Base-by-base conservation (phyloP, 2,888 invertebrate genomes). In the Lasioglossum calceatum region DNA sequence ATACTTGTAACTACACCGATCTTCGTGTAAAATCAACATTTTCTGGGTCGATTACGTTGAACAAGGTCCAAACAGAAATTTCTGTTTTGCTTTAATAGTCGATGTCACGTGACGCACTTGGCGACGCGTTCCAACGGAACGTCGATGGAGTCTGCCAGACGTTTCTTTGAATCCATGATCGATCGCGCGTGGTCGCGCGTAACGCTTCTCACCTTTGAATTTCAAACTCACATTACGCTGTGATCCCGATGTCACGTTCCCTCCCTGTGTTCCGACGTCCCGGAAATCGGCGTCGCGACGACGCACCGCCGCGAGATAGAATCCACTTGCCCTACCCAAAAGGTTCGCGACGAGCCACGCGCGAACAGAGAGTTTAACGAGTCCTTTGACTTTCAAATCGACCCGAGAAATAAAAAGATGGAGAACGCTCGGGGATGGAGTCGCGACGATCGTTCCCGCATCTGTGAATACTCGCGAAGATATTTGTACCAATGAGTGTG, bases 141-240 rank as follows among this genome's bases (percentile, higher is more conserved):
- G 70, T 54, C 73, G 74, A 77, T 36, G 54, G 36, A 54, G 47
- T 47, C 50, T 27, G 74, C 54, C 32, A 78, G 50, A 82, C 77
- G 64, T 64, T 82, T 85, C 79, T 85, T 88, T 81, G 73, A 81
- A 88, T 77, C 85, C 7, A 19, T 67, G 61, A 82, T 82, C 85
- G 88, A 79, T 88, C 79, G 67, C 71, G 82, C 79, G 80, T 79
- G 73, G 36, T 54, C 79, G 73, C 73, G 81, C 85, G 82, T 58
- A 58, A 67, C 81, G 75, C 47, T 78, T 27, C 64, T 77, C 73
- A 64, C 86, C 78, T 78, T 80, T 82, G 86, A 88, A 86, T 86
- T 86, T 82, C 76, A 75, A 77, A 82, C 73, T 71, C 50, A 82
- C 80, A 72, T 88, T 78, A 78, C 77, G 54, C 58, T 47, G 67